Conservation (phyloP, 2,797 vertebrate genomes). For the Etheostoma perlongum region DNA sequence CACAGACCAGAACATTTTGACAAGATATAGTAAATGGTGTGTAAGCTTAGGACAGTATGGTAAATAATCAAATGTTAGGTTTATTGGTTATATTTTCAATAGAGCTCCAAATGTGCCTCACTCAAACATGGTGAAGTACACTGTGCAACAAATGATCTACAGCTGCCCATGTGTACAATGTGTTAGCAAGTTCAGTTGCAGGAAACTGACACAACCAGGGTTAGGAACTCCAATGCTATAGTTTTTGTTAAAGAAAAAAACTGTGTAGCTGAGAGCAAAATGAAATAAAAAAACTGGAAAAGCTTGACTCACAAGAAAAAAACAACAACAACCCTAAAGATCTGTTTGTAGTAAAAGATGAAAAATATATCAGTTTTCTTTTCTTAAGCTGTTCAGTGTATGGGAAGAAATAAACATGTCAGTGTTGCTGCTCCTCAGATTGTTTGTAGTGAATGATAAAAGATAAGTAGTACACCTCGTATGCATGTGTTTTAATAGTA, state of each 20-base stretch:
- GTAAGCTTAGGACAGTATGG: not conserved
- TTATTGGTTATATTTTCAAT: conserved; percentile 7
- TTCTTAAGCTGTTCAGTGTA: conserved; percentile 22
- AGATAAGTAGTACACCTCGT: conserved; percentile 26
- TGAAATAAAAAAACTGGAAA: conserved; percentile 9
- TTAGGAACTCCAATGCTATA: not conserved
- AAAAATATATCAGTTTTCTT: conserved; percentile 3
- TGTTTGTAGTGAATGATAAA: conserved; percentile 45
- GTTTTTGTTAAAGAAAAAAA: conserved; percentile 5
- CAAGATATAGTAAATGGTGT: not conserved
- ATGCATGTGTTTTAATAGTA: conserved; percentile 46
- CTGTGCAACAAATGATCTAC: conserved; percentile 4
- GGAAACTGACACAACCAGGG: not conserved
- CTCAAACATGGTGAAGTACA: conserved; percentile 3
- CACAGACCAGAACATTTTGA: not conserved
- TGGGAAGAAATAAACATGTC: conserved; percentile 13
- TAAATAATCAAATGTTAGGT: conserved; percentile 7
- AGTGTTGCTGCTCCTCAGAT: conserved; percentile 13
- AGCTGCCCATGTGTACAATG: not conserved
- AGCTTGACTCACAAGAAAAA: not conserved
- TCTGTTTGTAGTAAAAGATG: conserved; percentile 35
- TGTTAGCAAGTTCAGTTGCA: conserved; percentile 25
- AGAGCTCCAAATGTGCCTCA: conserved; percentile 12
- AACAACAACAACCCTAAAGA: conserved; percentile 9
- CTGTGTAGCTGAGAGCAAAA: conserved; percentile 22